These are phyloP conservation scores for Orthosia gracilis DNA, from an alignment of 2,888 invertebrate genomes.

Conservation along the genomic window DNA sequence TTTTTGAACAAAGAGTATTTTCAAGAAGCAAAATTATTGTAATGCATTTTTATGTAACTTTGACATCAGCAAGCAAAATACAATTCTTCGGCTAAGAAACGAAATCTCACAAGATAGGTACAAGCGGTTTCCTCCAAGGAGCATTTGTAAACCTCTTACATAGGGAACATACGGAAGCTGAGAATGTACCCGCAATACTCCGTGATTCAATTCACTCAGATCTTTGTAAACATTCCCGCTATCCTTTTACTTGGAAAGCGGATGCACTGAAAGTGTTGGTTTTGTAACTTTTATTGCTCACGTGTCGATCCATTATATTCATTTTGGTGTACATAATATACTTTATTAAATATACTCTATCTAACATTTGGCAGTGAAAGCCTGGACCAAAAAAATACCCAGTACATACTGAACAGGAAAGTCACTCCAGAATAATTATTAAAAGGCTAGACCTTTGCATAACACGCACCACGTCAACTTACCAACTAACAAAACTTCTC, in stretches of 20 bases:
- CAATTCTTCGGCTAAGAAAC: conserved; percentile 7
- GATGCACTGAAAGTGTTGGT: not conserved
- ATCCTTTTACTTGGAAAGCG: conserved; percentile 17
- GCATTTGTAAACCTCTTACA: conserved; percentile 38
- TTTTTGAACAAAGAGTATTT: too few species aligned
- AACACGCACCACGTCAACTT: not conserved
- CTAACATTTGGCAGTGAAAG: too few species aligned
- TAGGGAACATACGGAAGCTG: conserved; percentile 30
- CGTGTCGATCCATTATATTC: too few species aligned
- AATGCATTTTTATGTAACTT: not conserved
- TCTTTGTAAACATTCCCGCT: conserved; percentile 31
- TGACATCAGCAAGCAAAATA: conserved; percentile 6
- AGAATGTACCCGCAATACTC: conserved; percentile 28
- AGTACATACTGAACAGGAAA: too few species aligned
- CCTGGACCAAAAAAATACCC: too few species aligned
- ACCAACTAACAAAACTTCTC: not conserved
- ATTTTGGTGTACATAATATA: too few species aligned
- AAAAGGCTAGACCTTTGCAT: not conserved
- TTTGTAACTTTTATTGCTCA: not conserved
- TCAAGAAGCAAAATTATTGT: not conserved
- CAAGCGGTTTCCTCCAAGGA: conserved; percentile 39
- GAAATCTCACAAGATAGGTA: conserved; percentile 26
- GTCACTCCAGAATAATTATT: not conserved
- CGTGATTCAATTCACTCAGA: conserved; percentile 48
- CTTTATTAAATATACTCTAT: too few species aligned